Evolutionary conservation across 1,140 invertebrate species (phyloP), one percentile per base, ranked within the genome.

Genomic region (Drosophila biarmipes): DNA sequence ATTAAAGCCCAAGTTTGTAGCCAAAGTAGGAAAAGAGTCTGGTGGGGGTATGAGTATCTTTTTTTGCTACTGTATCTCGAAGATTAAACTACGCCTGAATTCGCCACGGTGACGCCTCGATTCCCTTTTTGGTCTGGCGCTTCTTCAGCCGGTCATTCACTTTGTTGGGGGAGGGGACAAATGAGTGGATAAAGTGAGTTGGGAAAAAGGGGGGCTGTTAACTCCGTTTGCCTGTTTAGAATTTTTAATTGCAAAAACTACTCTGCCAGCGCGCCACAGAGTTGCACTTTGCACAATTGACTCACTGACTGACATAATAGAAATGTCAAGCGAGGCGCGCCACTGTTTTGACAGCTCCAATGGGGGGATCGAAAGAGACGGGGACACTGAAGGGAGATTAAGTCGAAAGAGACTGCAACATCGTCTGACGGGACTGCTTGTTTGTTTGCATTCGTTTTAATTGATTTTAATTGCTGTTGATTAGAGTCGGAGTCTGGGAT

Each of bases 401-500:
- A 19, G 14, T 31, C 27, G 27, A 46, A 27, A 46, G 45, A 27
- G 45, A 21, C 21, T 29, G 31, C 12, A 24, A 42, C 10, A 37
- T 11, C 38, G 21, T 57, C 43, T 64, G 74, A 51, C 52, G 48
- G 57, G 57, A 43, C 49, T 57, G 75, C 67, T 78, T 76, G 75
- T 78, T 72, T 78, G 78, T 78, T 71, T 78, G 74, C 82, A 78
- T 63, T 62, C 51, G 48, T 51, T 89, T 87, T 87, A 89, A 87
- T 87, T 87, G 82, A 89, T 89, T 87, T 87, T 87, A 82, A 87
- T 87, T 87, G 82, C 62, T 64, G 66, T 75, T 87, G 84, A 87
- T 87, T 87, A 76, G 63, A 56, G 78, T 66, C 37, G 54, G 24
- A 58, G 67, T 71, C 51, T 56, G 51, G 21, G 66, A 68, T 68